These are phyloP conservation scores for Zapornia atra DNA, from an alignment of 2,113 vertebrate species.

Conservation along the genomic window DNA sequence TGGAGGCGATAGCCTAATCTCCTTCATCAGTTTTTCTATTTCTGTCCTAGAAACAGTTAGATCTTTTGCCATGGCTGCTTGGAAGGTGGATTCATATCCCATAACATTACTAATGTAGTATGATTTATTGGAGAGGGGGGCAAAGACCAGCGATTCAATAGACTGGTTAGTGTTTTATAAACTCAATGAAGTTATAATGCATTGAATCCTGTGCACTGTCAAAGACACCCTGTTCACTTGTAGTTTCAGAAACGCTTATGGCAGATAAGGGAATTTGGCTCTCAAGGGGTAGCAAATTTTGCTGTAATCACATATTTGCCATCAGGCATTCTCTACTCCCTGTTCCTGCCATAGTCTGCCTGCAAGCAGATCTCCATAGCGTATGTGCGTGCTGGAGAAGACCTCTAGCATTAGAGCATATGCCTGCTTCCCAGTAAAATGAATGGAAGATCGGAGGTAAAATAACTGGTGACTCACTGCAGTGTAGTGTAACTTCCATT, in stretches of 20 bases:
- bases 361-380: neutral
- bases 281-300: neutral
- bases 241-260: neutral
- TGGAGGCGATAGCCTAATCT: neutral
- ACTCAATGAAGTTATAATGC: neutral
- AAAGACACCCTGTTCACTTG: neutral
- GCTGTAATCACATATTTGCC: neutral
- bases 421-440: neutral
- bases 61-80: neutral
- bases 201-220: neutral
- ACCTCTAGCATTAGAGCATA: neutral
- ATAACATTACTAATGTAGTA: neutral
- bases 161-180: neutral
- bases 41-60: neutral
- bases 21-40: neutral
- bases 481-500: neutral
- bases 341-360: neutral
- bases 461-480: neutral
- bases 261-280: fast-evolving
- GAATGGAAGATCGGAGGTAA: neutral
- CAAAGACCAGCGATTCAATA: neutral
- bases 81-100: neutral
- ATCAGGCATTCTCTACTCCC: neutral
- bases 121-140: neutral
- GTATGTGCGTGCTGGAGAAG: neutral